phyloP scores from a whole-genome alignment of 2,888 invertebrate species.

The Thyatira batis region DNA sequence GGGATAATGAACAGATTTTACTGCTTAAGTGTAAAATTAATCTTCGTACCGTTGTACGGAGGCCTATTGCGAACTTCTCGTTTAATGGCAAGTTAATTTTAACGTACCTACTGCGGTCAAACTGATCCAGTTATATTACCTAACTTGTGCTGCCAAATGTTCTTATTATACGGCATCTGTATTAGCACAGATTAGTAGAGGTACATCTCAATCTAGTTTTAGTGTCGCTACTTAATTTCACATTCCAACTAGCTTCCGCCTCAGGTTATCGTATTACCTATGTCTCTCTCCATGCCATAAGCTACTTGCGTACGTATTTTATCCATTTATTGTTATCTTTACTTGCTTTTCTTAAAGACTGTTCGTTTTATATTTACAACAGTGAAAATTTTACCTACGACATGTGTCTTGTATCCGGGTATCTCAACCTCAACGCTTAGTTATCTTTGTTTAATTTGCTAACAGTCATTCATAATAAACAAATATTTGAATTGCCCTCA shows the following conservation, averaged over 20 bases:
- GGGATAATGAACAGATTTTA: constrained; percentile 1
- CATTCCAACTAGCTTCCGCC: too few relatives aligned
- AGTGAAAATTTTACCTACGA: too few relatives aligned
- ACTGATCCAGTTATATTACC: background rate
- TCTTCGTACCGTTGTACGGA: background rate
- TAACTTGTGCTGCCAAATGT: background rate
- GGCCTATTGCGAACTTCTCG: background rate
- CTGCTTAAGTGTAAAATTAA: background rate
- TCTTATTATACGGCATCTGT: background rate
- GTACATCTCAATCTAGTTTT: background rate
- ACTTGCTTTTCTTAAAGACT: background rate
- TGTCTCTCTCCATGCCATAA: too few relatives aligned
- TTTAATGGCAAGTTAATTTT: background rate
- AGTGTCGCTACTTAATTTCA: background rate
- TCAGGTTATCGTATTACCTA: too few relatives aligned
- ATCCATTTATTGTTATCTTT: too few relatives aligned
- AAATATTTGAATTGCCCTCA: background rate
- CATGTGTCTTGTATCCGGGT: too few relatives aligned
- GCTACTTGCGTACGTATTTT: too few relatives aligned
- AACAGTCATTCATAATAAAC: background rate
- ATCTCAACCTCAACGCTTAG: too few relatives aligned
- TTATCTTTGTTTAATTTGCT: too few relatives aligned
- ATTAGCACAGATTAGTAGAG: background rate
- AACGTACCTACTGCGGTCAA: background rate
- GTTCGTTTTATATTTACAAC: too few relatives aligned